Evolutionary conservation across 2,113 vertebrate species (phyloP), one percentile per base, ranked within the genome.

Genomic region (Halcyon senegalensis): DNA sequence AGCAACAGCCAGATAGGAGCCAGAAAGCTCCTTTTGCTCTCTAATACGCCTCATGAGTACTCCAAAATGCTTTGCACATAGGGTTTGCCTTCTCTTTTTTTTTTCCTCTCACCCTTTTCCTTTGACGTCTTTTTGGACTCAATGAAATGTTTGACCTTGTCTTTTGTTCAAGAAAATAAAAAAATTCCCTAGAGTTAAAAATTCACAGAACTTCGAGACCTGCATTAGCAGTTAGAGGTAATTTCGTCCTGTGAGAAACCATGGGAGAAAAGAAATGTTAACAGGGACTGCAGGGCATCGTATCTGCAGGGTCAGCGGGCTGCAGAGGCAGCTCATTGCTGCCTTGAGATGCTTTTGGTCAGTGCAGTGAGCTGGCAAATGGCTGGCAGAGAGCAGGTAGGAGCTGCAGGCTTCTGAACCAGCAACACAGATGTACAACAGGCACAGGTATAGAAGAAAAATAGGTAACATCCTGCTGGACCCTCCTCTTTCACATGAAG

Each of bases 361-460:
- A n/a, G 95, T 95, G 66, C 96, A 97, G 46, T 96, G 98, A 62
- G 97, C 96, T 90, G 98, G 97, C 68, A 98, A 41, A 13, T 96
- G 97, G 27, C 98, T 98, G 18, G 95, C 97, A 76, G 98, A 97
- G 97, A 90, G 97, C 98, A 82, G 97, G 97, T 95, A 97, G 97
- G 91, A 25, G 97, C 98, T 58, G 97, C 96, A 27, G 55, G 96
- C 97, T 67, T 98, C 98, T 25, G 98, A 97, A n/a, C 95, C 79
- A 3, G 96, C 89, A 69, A 96, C 58, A 16, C 97, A 97, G 73
- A 98, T 9, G 30, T 96, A 93, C 4, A n/a, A 5, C 16, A 96
- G 97, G 15, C 96, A 97, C 77, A 98, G 96, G 70, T 74, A 87
- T n/a, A 96, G 97, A 66, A 92, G 78, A 46, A 97, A 91, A 39